Base-by-base conservation (phyloP, 2,113 vertebrate genomes). In the Dascyllus trimaculatus region DNA sequence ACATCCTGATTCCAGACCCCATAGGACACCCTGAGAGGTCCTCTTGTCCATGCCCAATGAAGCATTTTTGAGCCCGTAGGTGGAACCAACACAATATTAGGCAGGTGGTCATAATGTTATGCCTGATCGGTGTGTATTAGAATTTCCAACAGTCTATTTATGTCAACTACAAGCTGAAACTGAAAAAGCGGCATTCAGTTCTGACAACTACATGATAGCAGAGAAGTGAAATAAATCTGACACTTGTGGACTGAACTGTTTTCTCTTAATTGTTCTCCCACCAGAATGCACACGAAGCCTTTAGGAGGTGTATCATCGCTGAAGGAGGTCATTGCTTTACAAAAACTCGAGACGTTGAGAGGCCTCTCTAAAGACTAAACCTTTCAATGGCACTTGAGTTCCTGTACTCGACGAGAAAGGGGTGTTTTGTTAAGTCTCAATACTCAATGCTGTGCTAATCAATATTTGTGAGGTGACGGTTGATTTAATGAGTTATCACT, bases 321-420 rank as follows among this genome's bases (percentile, higher is more conserved):
- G 18, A 56, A 26, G 52, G 26, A 69, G 66, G 51, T 43, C 52
- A 56, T 56, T 69, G 35, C 66, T 69, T 69, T 43, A 69, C 35
- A 56, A 35, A 68, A 68, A 69, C 1, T 26, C 4, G 7, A 5
- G 22, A 45, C 40, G 22, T 25, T 56, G 51, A 53, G 22, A 43
- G 49, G 65, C 43, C 21, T 40, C 51, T 43, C 38, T 35, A n/a
- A 54, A 68, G 22, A 32, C 17, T 21, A 53, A 67, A 67, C 65
- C 51, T 68, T 56, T 54, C 4, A 4, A 56, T 38, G 21, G 49
- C 32, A 53, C 22, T 17, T 25, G 32, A 35, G 22, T 18, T 26
- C 52, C 52, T 67, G 49, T 25, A 53, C 21, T 67, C 53, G 40
- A 49, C 22, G 32, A 35, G 32, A 35, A 35, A 35, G 9, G 32